Base-by-base conservation (phyloP, 2,113 vertebrate genomes). In the Sorex fumeus region DNA sequence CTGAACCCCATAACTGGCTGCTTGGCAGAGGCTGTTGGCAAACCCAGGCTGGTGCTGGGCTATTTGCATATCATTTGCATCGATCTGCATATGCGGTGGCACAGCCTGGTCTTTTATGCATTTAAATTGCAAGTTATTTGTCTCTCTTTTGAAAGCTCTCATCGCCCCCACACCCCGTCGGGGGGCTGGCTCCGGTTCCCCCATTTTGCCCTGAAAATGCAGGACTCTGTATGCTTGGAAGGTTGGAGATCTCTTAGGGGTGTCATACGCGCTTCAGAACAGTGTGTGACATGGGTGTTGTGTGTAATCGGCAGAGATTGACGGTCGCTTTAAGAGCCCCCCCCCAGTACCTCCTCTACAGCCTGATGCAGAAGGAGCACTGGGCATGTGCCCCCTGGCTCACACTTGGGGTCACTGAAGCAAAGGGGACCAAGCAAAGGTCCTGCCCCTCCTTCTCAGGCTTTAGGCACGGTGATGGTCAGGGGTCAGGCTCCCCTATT, bases 81-180 rank as follows among this genome's bases (percentile, higher is more conserved):
- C 53, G 19, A 97, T 97, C 94, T 97, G 95, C 96, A 96, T 97
- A 93, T 69, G 80, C 0, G 72, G 87, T 95, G 89, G 93, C 94
- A 94, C 94, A 94, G 95, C 91, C 95, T 90, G 95, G 89, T 96
- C 95, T 94, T 95, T 95, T 94, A 93, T 94, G 95, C 96, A 96
- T 97, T 96, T 97, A 97, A 97, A 97, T 97, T 89, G 93, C 95
- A 57, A 96, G 95, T 97, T 95, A 95, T 95, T 97, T 96, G 95
- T 97, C 92, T 96, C 95, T 91, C 85, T 88, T 88, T 88, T 93
- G 95, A 95, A 96, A 95, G 91, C 93, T 81, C 93, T 78, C 45
- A 19, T 84, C 69, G 13, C 1, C 30, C 82, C 87, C 66, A 32
- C 57, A 21, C 19, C 57, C 57, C 21, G 57, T 19, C n/a, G 91